phyloP scores from a whole-genome alignment of 2,888 invertebrate genomes.

The Cryptus viduatorius region DNA sequence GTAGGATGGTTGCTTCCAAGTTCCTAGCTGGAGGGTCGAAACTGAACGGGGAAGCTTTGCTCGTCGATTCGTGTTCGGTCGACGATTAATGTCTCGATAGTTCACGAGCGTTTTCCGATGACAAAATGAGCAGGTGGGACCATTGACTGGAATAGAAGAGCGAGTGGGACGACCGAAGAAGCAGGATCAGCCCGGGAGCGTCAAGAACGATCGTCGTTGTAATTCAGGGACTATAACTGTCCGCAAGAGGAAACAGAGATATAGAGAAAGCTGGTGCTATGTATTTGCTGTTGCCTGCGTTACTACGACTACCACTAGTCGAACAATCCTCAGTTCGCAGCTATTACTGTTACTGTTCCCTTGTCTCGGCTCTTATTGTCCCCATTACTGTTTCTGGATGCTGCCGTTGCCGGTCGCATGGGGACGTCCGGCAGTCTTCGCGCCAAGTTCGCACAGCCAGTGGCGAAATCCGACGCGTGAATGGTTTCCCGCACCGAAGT shows the following conservation, averaged over 20 bases:
- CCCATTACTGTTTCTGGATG: neutral
- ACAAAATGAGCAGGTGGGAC: neutral
- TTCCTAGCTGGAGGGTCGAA: constrained; percentile 16
- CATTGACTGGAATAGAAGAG: constrained; percentile 16
- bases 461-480: constrained; percentile 59
- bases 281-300: neutral
- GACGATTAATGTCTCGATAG: constrained; percentile 41
- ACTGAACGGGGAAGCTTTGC: constrained; percentile 23
- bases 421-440: constrained; percentile 20
- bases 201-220: constrained; percentile 48
- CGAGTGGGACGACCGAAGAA: constrained; percentile 26
- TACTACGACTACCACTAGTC: constrained; percentile 5
- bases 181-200: neutral
- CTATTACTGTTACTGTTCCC: constrained; percentile 35
- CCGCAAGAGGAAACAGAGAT: constrained; percentile 18
- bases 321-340: constrained; percentile 17
- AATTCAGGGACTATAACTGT: constrained; percentile 12
- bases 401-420: constrained; percentile 29
- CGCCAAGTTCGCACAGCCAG: constrained; percentile 22
- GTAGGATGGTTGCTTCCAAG: constrained; percentile 10
- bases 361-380: constrained; percentile 17
- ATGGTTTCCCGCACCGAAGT: constrained; percentile 69
- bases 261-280: neutral
- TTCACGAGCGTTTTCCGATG: constrained; percentile 21
- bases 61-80: constrained; percentile 8